These are phyloP conservation scores for Perognathus longimembris DNA, from an alignment of 2,113 vertebrate genomes.

Conservation along the genomic window DNA sequence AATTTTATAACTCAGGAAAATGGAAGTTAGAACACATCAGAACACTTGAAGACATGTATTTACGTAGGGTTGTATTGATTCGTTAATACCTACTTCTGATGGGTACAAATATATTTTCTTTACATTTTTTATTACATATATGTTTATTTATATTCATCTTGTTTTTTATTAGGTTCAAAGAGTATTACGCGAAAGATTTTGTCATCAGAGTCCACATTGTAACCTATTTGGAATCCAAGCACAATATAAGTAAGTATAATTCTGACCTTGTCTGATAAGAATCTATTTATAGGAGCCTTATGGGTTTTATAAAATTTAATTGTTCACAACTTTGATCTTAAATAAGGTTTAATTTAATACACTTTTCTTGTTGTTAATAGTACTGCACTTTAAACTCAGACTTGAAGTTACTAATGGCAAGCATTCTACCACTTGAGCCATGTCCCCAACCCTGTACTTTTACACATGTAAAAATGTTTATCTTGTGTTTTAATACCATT, in stretches of 20 bases:
- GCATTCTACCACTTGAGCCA: too few relatives aligned
- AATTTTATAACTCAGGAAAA: constrained; percentile 50
- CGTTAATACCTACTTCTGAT: neutral
- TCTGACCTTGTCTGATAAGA: neutral
- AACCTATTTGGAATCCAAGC: constrained; percentile 89
- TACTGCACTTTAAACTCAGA: too few relatives aligned
- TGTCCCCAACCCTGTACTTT: neutral
- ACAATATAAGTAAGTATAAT: constrained; percentile 91
- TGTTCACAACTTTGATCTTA: neutral
- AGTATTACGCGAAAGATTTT: constrained; percentile 92
- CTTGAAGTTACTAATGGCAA: too few relatives aligned
- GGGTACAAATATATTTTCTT: neutral
- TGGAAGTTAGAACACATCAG: neutral
- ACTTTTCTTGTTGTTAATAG: too few relatives aligned
- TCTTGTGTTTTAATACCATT: neutral
- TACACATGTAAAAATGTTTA: neutral
- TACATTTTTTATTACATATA: constrained; percentile 18
- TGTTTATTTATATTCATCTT: constrained; percentile 39
- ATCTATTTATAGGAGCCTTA: neutral
- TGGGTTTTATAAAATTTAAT: constrained; percentile 21
- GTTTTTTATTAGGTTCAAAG: constrained; percentile 88
- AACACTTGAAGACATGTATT: neutral
- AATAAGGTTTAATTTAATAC: neutral
- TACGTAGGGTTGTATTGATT: constrained; percentile 21
- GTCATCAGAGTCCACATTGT: constrained; percentile 84